Evolutionary conservation across 1,140 invertebrate species (phyloP), one percentile per base, ranked within the genome.

Genomic region (Drosophila willistoni): DNA sequence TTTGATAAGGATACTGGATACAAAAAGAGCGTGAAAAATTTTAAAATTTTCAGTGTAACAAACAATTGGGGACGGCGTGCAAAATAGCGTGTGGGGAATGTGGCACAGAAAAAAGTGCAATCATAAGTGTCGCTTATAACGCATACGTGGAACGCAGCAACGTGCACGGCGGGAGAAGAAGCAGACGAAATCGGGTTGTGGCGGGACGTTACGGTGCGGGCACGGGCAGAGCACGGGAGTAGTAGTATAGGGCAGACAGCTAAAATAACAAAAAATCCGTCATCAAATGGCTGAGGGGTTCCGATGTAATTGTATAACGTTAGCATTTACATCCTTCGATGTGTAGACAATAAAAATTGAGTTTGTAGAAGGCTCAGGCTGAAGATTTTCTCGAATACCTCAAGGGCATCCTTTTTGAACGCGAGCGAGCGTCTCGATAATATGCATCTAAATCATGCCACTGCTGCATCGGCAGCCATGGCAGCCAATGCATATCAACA

Each of bases 401-500:
- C 83, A 76, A 75, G 66, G 65, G 68, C 61, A 65, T 47, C 71
- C 71, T 68, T 19, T 33, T 61, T 36, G 14, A 51, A 51, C 44
- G 44, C 44, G 9, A 51, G 44, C 9, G 7, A 51, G 17, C 44
- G 44, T 19, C 10, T 22, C 10, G 44, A 51, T 51, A 69, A 57
- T 67, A 91, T 91, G 90, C 90, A 91, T 81, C 87, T 91, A 63
- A 91, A 91, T 64, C 90, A 91, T 84, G 90, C 90, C 63, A 91
- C 90, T 57, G 89, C 89, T 22, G 89, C 89, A 19, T 73, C 90
- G 71, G 83, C 89, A 75, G 90, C 90, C 64, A 91, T 91, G 89
- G 84, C 29, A 29, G 29, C 90, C 54, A 91, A 90, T 59, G 91
- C 91, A 68, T 90, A 91, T 68, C 90, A 91, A 69, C 90, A 91